Evolutionary conservation across 2,113 vertebrate genomes (phyloP).

Genomic region (Callorhinus ursinus): DNA sequence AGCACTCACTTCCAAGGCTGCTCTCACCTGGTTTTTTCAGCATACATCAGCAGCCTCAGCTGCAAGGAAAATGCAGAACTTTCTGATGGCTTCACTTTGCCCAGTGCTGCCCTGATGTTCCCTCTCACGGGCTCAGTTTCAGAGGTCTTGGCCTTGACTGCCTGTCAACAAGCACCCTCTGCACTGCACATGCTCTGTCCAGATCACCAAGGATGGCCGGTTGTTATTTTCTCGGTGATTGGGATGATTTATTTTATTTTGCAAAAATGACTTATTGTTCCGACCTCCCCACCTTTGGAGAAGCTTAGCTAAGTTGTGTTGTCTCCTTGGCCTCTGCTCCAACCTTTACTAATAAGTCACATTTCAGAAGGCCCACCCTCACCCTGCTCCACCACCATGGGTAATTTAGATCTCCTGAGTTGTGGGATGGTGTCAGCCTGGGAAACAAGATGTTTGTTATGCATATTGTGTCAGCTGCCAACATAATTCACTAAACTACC

Average conservation of each 20-base stretch:
- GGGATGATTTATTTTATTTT: constrained; percentile 34
- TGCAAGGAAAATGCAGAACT: not conserved
- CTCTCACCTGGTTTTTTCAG: not conserved
- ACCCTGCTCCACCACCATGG: not conserved
- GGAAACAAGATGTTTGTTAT: constrained; percentile 75
- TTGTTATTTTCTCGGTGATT: not conserved
- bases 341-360: not conserved
- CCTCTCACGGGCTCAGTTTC: not conserved
- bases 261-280: constrained; percentile 15
- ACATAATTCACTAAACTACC: constrained; percentile 78
- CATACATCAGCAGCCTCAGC: not conserved
- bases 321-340: not conserved
- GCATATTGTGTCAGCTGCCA: constrained; percentile 68
- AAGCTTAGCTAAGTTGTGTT: constrained; percentile 12
- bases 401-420: constrained; percentile 66
- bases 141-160: not conserved
- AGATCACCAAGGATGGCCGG: not conserved
- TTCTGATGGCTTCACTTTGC: not conserved
- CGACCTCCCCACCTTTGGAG: constrained; percentile 3
- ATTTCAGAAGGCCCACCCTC: not conserved
- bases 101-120: too few relatives aligned
- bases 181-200: not conserved
- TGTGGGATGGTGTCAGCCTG: constrained; percentile 72
- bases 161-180: not conserved
- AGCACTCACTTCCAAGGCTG: not conserved